Evolutionary conservation across 2,113 vertebrate genomes (phyloP).

Genomic region (Microcebus lehilahytsara): DNA sequence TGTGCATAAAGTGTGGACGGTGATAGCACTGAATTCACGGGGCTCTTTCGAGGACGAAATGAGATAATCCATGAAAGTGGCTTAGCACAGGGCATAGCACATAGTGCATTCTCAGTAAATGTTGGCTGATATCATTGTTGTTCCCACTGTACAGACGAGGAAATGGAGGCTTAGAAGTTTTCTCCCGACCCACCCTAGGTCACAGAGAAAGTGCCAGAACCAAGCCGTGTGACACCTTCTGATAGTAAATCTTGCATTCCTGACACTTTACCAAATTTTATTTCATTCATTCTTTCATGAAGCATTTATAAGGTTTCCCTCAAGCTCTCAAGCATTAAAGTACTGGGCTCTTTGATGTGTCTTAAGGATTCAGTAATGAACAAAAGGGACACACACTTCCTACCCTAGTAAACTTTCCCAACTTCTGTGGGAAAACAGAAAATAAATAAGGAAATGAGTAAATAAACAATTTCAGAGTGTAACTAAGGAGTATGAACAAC

Average conservation of each 20-base stretch:
- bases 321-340: background rate
- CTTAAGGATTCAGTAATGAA: background rate
- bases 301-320: background rate
- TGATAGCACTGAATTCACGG: no score
- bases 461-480: background rate
- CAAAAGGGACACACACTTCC: background rate
- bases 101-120: fast-evolving
- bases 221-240: background rate
- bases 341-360: background rate
- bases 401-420: background rate
- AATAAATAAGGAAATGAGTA: background rate
- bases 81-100: background rate
- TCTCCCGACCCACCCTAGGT: background rate
- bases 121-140: background rate
- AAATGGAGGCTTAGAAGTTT: background rate
- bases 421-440: background rate
- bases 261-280: background rate
- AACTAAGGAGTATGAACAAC: background rate
- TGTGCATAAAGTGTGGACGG: background rate
- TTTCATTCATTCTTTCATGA: background rate
- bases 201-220: background rate
- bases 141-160: background rate
- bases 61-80: background rate
- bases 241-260: background rate
- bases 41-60: background rate